Evolutionary conservation across 2,113 vertebrate species (phyloP).

Genomic region (Calcarius ornatus): DNA sequence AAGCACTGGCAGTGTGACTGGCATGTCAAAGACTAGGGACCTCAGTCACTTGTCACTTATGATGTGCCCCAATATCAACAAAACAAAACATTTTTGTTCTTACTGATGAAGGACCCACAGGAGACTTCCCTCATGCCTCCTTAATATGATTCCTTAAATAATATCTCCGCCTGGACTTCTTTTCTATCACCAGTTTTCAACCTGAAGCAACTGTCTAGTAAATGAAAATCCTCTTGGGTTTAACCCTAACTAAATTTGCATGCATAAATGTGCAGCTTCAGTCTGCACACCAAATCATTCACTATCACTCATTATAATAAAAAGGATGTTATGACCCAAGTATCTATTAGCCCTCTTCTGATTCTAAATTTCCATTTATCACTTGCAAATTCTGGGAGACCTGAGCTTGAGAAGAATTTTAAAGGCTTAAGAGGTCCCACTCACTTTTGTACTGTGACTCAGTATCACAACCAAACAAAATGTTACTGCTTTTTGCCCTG

Average conservation of each 20-base stretch:
- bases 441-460: not conserved
- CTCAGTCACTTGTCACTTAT: not conserved
- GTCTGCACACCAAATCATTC: not conserved
- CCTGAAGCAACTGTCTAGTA: not conserved
- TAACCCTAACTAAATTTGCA: not conserved
- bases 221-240: not conserved
- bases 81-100: not conserved
- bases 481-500: rapidly evolving
- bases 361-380: not conserved
- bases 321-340: not conserved
- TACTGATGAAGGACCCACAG: not conserved
- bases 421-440: not conserved
- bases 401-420: not conserved
- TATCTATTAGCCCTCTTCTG: not conserved
- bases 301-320: not conserved
- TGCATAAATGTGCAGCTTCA: not conserved
- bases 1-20: not conserved
- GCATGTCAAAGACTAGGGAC: not conserved
- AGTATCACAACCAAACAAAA: not conserved
- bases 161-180: not conserved
- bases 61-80: not conserved
- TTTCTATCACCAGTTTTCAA: not conserved
- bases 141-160: not conserved
- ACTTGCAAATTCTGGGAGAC: not conserved
- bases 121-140: rapidly evolving